Evolutionary conservation across 2,797 vertebrate genomes (phyloP).

Genomic region (Triplophysa yarkandensis): DNA sequence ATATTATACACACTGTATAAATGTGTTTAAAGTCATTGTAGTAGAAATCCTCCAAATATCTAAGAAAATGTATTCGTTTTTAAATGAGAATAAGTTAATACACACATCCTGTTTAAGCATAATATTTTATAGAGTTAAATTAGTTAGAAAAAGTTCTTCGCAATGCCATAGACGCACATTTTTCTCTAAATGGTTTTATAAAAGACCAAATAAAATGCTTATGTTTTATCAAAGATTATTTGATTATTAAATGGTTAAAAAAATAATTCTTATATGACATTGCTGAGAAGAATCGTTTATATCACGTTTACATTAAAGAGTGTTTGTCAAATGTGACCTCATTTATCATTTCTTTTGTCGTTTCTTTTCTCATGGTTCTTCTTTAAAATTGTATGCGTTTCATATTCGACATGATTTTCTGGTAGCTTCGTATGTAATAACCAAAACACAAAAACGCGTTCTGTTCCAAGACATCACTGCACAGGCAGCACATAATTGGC

Average conservation of each 20-base stretch:
- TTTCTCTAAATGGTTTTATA: no score
- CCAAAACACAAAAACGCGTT: neutral
- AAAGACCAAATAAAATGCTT: no score
- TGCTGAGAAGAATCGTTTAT: no score
- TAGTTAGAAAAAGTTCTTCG: neutral
- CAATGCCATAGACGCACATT: no score
- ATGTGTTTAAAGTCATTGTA: neutral
- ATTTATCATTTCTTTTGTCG: no score
- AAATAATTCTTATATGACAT: no score
- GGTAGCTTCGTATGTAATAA: neutral
- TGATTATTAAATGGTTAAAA: no score
- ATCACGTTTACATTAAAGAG: no score
- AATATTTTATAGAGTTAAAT: neutral
- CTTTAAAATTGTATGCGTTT: neutral
- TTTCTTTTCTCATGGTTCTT: no score
- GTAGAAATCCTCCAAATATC: neutral
- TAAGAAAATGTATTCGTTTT: neutral
- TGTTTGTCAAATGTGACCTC: no score
- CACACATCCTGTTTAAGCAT: neutral
- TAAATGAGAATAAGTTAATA: no score
- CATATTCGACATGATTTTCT: neutral
- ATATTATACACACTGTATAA: neutral
- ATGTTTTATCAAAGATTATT: no score
- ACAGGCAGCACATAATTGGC: slow-evolving; percentile 74
- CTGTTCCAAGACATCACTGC: slow-evolving; percentile 60